Evolutionary conservation across 2,888 invertebrate genomes (phyloP).

Genomic region (Drosophila paracracens): DNA sequence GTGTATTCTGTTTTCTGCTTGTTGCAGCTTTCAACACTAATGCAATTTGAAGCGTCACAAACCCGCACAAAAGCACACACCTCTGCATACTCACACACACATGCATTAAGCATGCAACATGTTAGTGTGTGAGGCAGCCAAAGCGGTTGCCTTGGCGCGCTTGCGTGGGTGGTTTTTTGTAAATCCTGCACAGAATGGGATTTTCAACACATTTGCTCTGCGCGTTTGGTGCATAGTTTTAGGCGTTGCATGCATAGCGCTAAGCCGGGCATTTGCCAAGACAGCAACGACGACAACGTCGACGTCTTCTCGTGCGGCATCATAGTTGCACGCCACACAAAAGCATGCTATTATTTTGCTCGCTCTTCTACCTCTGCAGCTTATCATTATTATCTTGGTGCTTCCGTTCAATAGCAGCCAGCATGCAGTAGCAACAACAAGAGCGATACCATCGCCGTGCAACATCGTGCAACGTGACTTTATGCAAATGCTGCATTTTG

Average conservation of each 20-base stretch:
- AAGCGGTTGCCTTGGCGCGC: conserved; percentile 28
- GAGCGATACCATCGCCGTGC: not conserved
- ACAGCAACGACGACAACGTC: conserved; percentile 5
- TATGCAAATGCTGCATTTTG: conserved; percentile 79
- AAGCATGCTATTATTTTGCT: conserved; percentile 56
- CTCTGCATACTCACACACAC: not conserved
- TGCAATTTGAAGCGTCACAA: conserved; percentile 77
- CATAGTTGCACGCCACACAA: conserved; percentile 48
- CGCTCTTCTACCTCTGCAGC: conserved; percentile 19
- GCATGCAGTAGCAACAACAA: not conserved
- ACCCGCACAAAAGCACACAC: conserved; percentile 64
- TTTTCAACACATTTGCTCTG: conserved; percentile 67
- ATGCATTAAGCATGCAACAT: conserved; percentile 12
- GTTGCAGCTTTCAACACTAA: conserved; percentile 70
- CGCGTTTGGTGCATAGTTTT: conserved; percentile 70
- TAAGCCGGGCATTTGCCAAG: conserved; percentile 52
- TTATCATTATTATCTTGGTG: conserved; percentile 61
- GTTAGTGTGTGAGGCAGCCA: conserved; percentile 27
- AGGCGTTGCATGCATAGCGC: conserved; percentile 61
- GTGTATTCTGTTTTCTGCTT: conserved; percentile 43
- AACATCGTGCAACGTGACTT: conserved; percentile 42
- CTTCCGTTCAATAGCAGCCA: conserved; percentile 66
- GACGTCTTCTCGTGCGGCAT: conserved; percentile 26
- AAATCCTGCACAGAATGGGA: conserved; percentile 73
- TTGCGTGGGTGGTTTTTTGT: conserved; percentile 32